Evolutionary conservation across 2,797 vertebrate genomes (phyloP).

Genomic region (Lutjanus campechanus): DNA sequence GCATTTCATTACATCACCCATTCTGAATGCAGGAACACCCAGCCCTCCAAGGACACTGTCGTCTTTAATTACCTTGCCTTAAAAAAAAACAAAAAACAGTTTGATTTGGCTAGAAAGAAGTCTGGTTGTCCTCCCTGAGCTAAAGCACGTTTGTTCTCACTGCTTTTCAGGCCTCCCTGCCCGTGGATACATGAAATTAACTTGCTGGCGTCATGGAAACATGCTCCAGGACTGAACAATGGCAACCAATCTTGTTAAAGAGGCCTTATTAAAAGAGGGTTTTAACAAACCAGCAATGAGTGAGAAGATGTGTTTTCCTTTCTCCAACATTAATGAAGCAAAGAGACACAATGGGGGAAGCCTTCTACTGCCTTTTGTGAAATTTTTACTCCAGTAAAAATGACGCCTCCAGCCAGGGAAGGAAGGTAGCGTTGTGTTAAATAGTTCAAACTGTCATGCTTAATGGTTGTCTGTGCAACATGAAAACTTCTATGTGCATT

Average conservation of each 20-base stretch:
- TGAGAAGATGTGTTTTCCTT: neutral
- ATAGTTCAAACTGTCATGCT: constrained; percentile 24
- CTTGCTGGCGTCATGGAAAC: constrained; percentile 62
- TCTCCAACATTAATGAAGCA: constrained; percentile 26
- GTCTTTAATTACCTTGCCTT: constrained; percentile 22
- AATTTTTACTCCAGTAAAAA: neutral
- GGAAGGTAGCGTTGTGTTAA: neutral
- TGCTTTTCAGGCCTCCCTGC: constrained; percentile 35
- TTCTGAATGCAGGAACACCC: constrained; percentile 8
- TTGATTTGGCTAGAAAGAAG: constrained; percentile 25
- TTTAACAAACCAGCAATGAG: constrained; percentile 44
- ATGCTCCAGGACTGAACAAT: constrained; percentile 51
- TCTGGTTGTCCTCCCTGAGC: constrained; percentile 1
- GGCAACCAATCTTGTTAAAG: constrained; percentile 59
- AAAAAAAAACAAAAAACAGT: constrained; percentile 11
- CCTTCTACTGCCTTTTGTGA: neutral
- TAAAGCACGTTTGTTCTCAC: constrained; percentile 18
- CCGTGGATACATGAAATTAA: constrained; percentile 54
- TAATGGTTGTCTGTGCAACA: constrained; percentile 12
- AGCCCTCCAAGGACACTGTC: constrained; percentile 2
- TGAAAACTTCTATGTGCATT: constrained; percentile 8
- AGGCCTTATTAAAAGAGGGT: constrained; percentile 48
- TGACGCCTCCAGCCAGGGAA: neutral
- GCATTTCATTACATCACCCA: constrained; percentile 19
- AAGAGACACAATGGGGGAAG: constrained; percentile 16